Percentiles rank a stretch among this genome's conserved stretches.
phyloP scores from a whole-genome alignment of 2,888 invertebrate genomes.

The Morpho achilles region DNA sequence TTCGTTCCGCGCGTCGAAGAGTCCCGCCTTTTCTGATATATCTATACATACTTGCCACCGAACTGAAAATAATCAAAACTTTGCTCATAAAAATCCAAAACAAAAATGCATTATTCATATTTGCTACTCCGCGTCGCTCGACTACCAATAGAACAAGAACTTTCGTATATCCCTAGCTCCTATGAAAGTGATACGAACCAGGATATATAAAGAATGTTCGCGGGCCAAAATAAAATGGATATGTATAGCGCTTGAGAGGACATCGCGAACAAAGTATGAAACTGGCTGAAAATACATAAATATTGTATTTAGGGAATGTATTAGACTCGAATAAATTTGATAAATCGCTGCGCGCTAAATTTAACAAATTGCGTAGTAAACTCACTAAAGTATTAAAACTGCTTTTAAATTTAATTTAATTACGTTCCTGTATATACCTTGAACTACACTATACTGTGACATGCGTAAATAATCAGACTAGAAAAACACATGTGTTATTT shows the following conservation, averaged over 20 bases:
- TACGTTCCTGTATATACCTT: too few relatives aligned
- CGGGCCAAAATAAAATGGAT: constrained; percentile 51
- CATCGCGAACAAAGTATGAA: constrained; percentile 69
- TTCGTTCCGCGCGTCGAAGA: constrained; percentile 53
- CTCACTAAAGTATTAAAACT: too few relatives aligned
- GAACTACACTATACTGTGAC: too few relatives aligned
- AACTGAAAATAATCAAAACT: constrained; percentile 80
- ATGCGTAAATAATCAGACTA: too few relatives aligned
- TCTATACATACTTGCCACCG: constrained; percentile 60
- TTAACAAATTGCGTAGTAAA: constrained; percentile 16
- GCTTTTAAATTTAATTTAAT: too few relatives aligned
- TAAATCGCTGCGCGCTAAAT: constrained; percentile 31
- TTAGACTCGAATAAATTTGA: constrained; percentile 43
- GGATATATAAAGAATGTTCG: constrained; percentile 38
- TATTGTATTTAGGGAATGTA: constrained; percentile 70
- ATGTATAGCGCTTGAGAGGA: constrained; percentile 52
- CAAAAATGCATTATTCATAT: constrained; percentile 80
- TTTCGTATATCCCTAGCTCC: constrained; percentile 34
- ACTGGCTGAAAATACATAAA: constrained; percentile 76
- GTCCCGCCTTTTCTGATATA: constrained; percentile 45
- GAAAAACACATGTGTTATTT: too few relatives aligned
- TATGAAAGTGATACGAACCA: constrained; percentile 39
- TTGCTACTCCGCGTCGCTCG: constrained; percentile 58
- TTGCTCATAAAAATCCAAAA: constrained; percentile 79
- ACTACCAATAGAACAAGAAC: constrained; percentile 48